Conservation (phyloP, 2,113 vertebrate species). For the Turnix velox region DNA sequence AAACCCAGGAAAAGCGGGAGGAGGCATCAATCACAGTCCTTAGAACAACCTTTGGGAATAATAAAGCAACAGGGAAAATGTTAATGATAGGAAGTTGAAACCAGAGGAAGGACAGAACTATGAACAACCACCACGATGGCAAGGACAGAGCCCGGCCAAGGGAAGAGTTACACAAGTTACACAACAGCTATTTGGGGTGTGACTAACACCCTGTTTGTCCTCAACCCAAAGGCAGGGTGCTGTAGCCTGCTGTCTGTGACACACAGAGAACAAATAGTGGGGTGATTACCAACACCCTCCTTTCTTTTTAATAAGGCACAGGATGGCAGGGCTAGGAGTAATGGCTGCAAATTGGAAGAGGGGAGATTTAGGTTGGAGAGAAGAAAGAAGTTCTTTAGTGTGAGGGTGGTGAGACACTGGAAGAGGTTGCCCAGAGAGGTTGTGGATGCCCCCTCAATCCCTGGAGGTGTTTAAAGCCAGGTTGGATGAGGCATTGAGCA, state of each 20-base stretch:
- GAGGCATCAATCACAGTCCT: accelerated
- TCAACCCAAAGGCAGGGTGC: not conserved
- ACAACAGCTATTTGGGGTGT: accelerated
- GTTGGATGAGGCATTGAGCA: too few relatives aligned
- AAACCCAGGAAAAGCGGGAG: not conserved
- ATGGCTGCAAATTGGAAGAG: too few relatives aligned
- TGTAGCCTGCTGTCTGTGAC: not conserved
- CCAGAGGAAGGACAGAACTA: not conserved
- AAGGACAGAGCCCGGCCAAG: not conserved
- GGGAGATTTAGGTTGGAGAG: too few relatives aligned
- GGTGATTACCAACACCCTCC: not conserved
- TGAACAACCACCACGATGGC: accelerated
- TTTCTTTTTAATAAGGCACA: too few relatives aligned
- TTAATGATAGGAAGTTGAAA: not conserved
- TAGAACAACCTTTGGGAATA: not conserved
- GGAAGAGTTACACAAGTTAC: not conserved
- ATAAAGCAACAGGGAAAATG: not conserved
- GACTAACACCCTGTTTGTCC: not conserved
- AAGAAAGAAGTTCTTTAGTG: too few relatives aligned
- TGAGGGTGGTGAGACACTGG: too few relatives aligned
- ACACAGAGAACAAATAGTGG: not conserved
- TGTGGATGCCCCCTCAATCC: too few relatives aligned
- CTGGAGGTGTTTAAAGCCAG: too few relatives aligned
- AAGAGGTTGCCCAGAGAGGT: too few relatives aligned
- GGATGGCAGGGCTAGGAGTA: too few relatives aligned